Evolutionary conservation across 35 echinoderm and acorn worm genomes (phyloP).

Genomic region (Acanthaster planci): DNA sequence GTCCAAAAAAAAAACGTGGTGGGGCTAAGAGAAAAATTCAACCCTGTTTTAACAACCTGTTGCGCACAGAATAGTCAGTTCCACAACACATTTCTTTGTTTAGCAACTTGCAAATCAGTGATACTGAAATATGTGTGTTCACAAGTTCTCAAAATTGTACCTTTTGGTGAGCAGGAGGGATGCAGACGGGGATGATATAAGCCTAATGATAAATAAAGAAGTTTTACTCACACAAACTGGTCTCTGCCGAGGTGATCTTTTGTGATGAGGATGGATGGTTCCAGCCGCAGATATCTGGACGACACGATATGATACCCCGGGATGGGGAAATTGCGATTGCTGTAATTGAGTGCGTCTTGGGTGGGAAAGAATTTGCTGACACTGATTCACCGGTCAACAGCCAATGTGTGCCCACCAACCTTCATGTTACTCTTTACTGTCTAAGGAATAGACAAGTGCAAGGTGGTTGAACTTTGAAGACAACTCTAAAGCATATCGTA

Average conservation of each 20-base stretch:
- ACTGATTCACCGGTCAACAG: slow-evolving; percentile 38
- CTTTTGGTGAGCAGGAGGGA: no score
- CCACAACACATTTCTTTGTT: no score
- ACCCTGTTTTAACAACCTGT: no score
- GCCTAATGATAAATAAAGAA: no score
- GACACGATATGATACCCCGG: slow-evolving; percentile 51
- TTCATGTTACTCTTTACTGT: slow-evolving; percentile 73
- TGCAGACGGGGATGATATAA: no score
- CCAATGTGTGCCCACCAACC: slow-evolving; percentile 41
- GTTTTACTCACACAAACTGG: slow-evolving; percentile 40
- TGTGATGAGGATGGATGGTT: not conserved
- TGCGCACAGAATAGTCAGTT: no score
- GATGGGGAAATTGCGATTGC: slow-evolving; percentile 59
- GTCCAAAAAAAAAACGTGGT: no score
- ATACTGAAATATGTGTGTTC: no score
- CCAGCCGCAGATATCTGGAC: slow-evolving; percentile 54
- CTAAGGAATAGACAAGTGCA: slow-evolving; percentile 28
- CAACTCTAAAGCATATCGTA: slow-evolving; percentile 38
- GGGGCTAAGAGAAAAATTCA: no score
- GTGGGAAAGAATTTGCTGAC: slow-evolving; percentile 37
- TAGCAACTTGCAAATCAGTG: no score
- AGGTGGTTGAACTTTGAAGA: not conserved
- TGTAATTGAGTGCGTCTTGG: slow-evolving; percentile 39
- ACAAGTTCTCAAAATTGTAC: no score
- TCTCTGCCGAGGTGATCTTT: slow-evolving; percentile 27